These are phyloP conservation scores for Trachymyrmex cornetzi DNA, from an alignment of 1,140 invertebrate species.

Conservation along the genomic window DNA sequence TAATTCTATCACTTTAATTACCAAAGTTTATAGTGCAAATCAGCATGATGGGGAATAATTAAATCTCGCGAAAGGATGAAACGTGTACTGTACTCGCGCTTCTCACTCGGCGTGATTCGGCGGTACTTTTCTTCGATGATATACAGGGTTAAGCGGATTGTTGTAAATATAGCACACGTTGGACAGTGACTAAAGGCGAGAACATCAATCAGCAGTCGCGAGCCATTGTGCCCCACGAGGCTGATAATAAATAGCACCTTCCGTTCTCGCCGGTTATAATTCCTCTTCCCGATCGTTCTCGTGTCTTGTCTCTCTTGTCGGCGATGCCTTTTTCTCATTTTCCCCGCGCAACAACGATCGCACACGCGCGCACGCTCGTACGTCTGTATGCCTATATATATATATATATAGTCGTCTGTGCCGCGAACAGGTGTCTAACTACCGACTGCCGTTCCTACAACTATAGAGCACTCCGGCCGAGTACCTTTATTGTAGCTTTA, in stretches of 20 bases:
- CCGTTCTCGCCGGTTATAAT: conserved; percentile 67
- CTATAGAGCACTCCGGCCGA: conserved; percentile 17
- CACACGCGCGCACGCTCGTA: not conserved
- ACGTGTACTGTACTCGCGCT: not conserved
- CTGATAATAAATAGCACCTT: conserved; percentile 73
- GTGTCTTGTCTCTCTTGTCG: conserved; percentile 25
- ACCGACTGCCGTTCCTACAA: conserved; percentile 29
- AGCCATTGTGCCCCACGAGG: conserved; percentile 67
- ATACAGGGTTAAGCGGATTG: conserved; percentile 60
- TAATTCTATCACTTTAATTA: conserved; percentile 65
- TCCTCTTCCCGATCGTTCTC: conserved; percentile 66
- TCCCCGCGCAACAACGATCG: conserved; percentile 24
- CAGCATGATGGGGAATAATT: conserved; percentile 47
- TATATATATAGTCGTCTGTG: not conserved
- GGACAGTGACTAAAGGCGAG: conserved; percentile 62
- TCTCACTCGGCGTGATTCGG: not conserved
- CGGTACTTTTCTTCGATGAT: conserved; percentile 60
- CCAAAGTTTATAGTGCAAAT: conserved; percentile 51
- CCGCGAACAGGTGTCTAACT: conserved; percentile 68
- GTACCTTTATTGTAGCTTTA: conserved; percentile 64
- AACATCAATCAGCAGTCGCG: conserved; percentile 70
- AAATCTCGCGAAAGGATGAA: conserved; percentile 5
- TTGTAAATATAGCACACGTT: conserved; percentile 61
- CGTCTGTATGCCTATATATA: not conserved
- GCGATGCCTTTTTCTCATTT: conserved; percentile 48